Conservation (phyloP, 1,140 invertebrate genomes). For the Mizuhopecten yessoensis region DNA sequence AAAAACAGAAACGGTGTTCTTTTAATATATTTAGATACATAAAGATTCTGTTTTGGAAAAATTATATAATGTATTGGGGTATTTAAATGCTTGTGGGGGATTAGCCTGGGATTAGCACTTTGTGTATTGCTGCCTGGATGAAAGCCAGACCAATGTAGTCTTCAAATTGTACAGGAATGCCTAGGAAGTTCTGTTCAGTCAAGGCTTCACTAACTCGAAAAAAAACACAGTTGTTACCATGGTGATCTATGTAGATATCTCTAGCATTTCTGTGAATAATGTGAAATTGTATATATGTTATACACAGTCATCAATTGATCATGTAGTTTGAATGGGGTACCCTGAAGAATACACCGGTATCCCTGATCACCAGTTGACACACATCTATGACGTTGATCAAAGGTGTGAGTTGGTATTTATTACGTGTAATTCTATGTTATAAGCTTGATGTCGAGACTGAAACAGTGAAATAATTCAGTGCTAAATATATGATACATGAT, state of each 20-base stretch:
- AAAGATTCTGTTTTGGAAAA: too few relatives aligned
- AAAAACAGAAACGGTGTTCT: background rate
- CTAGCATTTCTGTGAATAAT: background rate
- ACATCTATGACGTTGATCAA: background rate
- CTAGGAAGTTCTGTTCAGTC: background rate
- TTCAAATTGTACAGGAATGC: background rate
- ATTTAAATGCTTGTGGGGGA: background rate
- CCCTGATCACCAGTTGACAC: background rate
- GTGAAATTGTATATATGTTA: constrained; percentile 13
- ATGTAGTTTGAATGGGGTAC: background rate
- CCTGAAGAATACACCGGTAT: constrained; percentile 10
- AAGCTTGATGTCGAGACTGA: background rate
- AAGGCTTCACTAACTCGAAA: background rate
- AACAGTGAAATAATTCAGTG: background rate
- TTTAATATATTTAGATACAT: background rate
- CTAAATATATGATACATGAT: background rate
- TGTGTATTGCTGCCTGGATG: background rate
- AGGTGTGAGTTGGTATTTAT: constrained; percentile 25
- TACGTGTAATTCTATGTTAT: constrained; percentile 10
- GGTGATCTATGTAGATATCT: background rate
- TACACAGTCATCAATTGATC: background rate
- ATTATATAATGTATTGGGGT: background rate
- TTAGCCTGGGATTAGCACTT: background rate
- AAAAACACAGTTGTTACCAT: background rate
- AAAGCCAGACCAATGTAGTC: background rate